Conservation (phyloP, 1,140 invertebrate genomes). For the Pristionchus pacificus region DNA sequence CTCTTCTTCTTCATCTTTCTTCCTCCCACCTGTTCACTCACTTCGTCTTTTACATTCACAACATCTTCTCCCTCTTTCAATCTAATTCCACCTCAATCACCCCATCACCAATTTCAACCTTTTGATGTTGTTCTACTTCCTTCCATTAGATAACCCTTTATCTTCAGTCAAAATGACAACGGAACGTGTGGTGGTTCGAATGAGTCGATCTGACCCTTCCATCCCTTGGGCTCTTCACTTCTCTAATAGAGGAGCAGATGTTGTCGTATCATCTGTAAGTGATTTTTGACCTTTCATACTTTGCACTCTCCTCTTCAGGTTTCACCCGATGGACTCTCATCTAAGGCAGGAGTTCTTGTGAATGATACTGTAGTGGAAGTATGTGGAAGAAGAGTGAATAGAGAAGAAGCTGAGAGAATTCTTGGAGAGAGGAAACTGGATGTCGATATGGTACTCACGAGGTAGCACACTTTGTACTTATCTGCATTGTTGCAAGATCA, state of each 20-base stretch:
- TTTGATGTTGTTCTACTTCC: no score
- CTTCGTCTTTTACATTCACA: no score
- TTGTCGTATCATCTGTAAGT: slow-evolving; percentile 27
- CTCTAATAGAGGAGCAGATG: slow-evolving; percentile 20
- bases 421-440: background rate
- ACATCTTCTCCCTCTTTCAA: no score
- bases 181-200: slow-evolving; percentile 34
- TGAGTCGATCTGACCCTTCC: slow-evolving; percentile 31
- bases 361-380: background rate
- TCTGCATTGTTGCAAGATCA: background rate
- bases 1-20: no score
- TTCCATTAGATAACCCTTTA: no score
- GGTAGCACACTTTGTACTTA: background rate
- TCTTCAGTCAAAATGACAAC: slow-evolving; percentile 32
- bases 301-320: background rate
- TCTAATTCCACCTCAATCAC: no score
- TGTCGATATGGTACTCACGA: background rate
- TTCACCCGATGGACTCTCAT: background rate
- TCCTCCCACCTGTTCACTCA: no score
- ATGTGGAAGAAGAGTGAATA: background rate
- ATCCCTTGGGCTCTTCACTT: slow-evolving; percentile 35
- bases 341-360: background rate
- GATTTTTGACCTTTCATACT: no score
- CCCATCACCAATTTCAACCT: no score
- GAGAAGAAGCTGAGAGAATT: background rate